Evolutionary conservation across 2,888 invertebrate species (phyloP).

Genomic region (Helleia helle): DNA sequence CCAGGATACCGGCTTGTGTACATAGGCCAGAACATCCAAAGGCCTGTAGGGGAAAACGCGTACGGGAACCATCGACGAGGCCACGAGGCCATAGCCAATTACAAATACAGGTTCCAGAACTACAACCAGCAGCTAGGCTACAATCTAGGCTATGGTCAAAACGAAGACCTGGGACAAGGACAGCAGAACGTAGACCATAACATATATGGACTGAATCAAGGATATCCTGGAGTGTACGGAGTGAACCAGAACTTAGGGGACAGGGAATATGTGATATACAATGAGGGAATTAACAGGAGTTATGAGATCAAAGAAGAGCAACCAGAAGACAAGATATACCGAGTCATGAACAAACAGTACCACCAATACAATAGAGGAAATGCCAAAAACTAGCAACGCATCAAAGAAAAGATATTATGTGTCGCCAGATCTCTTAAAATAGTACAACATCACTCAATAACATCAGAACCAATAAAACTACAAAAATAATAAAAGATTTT

Average conservation of each 20-base stretch:
- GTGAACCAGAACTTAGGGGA: not conserved
- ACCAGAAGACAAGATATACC: not conserved
- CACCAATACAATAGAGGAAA: too few relatives aligned
- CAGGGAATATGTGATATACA: not conserved
- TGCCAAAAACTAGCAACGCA: too few relatives aligned
- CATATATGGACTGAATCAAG: too few relatives aligned
- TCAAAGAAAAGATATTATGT: too few relatives aligned
- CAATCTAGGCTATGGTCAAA: not conserved
- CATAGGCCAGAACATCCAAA: not conserved
- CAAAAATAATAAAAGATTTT: too few relatives aligned
- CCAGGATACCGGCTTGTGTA: not conserved
- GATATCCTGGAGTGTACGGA: too few relatives aligned
- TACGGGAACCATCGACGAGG: not conserved
- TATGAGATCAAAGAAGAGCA: not conserved
- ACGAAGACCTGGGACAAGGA: too few relatives aligned
- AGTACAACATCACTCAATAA: too few relatives aligned
- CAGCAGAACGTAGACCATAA: not conserved
- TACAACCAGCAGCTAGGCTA: not conserved
- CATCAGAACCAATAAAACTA: too few relatives aligned
- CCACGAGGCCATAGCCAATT: not conserved
- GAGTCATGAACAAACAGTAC: not conserved
- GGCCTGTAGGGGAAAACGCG: not conserved
- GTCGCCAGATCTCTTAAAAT: too few relatives aligned
- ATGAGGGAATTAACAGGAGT: not conserved
- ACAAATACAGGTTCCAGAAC: not conserved